Base-by-base conservation (phyloP, 2,113 vertebrate genomes). In the Hirundichthys speculiger region DNA sequence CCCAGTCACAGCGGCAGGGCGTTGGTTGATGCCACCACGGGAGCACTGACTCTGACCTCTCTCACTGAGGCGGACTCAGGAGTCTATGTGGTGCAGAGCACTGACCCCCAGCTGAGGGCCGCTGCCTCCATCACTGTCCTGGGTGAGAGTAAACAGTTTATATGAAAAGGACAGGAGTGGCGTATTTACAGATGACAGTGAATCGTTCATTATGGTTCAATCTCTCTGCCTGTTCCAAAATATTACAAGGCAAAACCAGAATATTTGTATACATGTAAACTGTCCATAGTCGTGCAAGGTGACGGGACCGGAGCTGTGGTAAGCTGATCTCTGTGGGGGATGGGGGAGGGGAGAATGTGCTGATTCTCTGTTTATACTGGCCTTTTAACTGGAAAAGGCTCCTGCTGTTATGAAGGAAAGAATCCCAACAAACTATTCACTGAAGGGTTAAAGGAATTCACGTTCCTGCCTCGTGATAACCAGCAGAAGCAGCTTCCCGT, bases 1-100 rank as follows among this genome's bases (percentile, higher is more conserved):
- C 41, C 65, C 13, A 57, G 30, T 38, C 42, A 87, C 55, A 69
- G 0, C 0, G 72, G 72, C 73, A 80, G 86, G 30, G 82, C 59
- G 0, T 63, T 56, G 0, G 73, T 89, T 15, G 54, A 86, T 21
- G 13, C 64, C 57, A 27, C 42, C 64, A 85, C 51, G 2, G 80
- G 82, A 24, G 72, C 60, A 0, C 85, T 91, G n/a, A 76, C 50
- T 2, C 64, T 92, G 62, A 79, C 0, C 25, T 76, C 72, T 0
- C 13, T 86, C 51, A 77, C 30, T 0, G 39, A 79, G 50, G 65
- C 38, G 0, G 87, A 90, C 70, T 80, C 85, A 1, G 90, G 88
- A 13, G 46, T 79, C 39, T 90, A 86, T 45, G 3, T 10, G 3
- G 40, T 89, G 45, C 59, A 80, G 60, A 66, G 80, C 47, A 62